These are phyloP conservation scores for Oeneis ivallda DNA, from an alignment of 2,888 invertebrate species.

Conservation along the genomic window DNA sequence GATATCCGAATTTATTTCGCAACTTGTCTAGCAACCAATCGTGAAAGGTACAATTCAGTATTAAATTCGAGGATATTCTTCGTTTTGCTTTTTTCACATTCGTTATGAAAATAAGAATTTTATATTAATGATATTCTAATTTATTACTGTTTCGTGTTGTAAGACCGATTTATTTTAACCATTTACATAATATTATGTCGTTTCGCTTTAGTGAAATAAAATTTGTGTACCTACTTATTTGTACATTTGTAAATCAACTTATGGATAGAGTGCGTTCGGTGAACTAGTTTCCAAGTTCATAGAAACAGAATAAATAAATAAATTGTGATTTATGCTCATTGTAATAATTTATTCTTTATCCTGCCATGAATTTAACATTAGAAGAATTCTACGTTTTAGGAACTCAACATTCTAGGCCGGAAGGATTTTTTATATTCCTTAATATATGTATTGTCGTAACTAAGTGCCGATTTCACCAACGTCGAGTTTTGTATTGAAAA, in stretches of 20 bases:
- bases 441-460: too few relatives aligned
- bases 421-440: not conserved
- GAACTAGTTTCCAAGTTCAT: not conserved
- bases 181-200: constrained; percentile 17
- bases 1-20: constrained; percentile 42
- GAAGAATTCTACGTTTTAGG: too few relatives aligned
- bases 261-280: not conserved
- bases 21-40: constrained; percentile 19
- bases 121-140: constrained; percentile 17
- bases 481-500: too few relatives aligned
- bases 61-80: constrained; percentile 14
- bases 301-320: not conserved
- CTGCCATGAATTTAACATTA: not conserved
- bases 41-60: constrained; percentile 28
- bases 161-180: constrained; percentile 8
- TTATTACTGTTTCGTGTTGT: constrained; percentile 10
- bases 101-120: constrained; percentile 5
- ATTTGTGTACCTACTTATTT: too few relatives aligned
- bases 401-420: too few relatives aligned
- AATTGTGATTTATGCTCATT: not conserved
- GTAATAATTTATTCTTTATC: not conserved
- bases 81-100: constrained; percentile 14
- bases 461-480: too few relatives aligned
- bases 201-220: not conserved
- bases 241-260: not conserved